phyloP scores from a whole-genome alignment of 2,113 vertebrate genomes.

The Rhinogobius similis region DNA sequence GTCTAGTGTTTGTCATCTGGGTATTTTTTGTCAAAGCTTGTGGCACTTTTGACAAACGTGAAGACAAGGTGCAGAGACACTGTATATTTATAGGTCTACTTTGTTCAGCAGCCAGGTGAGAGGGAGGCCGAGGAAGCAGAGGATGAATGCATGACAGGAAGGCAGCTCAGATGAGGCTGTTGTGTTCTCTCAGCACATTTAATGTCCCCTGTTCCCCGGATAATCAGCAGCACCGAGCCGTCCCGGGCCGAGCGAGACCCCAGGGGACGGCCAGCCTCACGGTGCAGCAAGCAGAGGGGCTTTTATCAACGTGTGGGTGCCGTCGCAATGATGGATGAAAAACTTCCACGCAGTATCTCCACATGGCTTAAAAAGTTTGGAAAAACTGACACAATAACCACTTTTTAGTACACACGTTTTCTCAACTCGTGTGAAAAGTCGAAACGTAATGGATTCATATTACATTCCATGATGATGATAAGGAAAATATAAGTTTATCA shows the following conservation, averaged over 20 bases:
- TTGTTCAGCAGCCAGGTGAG: constrained; percentile 50
- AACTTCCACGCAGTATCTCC: not conserved
- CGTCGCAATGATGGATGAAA: constrained; percentile 16
- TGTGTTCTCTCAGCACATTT: constrained; percentile 57
- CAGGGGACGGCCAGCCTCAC: constrained; percentile 19
- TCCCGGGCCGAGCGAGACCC: constrained; percentile 31
- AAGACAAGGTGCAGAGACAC: constrained; percentile 57
- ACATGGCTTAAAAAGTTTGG: constrained; percentile 2
- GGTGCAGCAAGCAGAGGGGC: constrained; percentile 31
- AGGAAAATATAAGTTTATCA: no score
- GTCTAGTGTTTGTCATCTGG: constrained; percentile 37
- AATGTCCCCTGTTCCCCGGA: constrained; percentile 57
- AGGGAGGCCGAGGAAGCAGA: constrained; percentile 17
- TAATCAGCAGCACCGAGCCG: constrained; percentile 58
- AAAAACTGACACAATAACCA: constrained; percentile 9
- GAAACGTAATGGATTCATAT: not conserved
- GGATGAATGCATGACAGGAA: constrained; percentile 39
- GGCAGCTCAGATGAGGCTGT: constrained; percentile 19
- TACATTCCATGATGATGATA: no score
- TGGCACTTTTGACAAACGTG: constrained; percentile 51
- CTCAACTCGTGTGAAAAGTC: not conserved
- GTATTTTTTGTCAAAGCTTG: constrained; percentile 33
- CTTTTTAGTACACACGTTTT: constrained; percentile 1
- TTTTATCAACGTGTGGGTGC: constrained; percentile 29
- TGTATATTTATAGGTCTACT: constrained; percentile 63